Conservation (phyloP, 2,113 vertebrate genomes). For the Petromus typicus region DNA sequence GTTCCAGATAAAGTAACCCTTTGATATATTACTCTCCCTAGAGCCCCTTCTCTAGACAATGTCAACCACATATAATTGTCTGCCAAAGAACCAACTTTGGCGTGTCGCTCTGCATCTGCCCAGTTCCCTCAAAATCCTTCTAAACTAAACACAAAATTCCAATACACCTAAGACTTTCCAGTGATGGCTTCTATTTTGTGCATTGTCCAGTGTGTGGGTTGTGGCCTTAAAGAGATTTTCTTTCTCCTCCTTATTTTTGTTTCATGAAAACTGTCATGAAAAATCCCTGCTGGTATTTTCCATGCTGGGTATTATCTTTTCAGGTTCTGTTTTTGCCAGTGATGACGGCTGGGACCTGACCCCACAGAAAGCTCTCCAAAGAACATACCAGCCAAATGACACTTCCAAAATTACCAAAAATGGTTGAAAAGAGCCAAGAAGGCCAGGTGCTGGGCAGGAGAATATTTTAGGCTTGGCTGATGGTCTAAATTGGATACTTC, state of each 20-base stretch:
- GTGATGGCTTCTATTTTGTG: background rate
- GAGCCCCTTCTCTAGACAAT: background rate
- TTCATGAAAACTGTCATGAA: slow-evolving; percentile 20
- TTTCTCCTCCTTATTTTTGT: slow-evolving; percentile 45
- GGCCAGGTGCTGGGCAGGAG: slow-evolving; percentile 81
- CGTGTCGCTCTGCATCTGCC: background rate
- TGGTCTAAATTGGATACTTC: slow-evolving; percentile 69
- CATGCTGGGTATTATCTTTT: slow-evolving; percentile 33
- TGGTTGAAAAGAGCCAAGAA: slow-evolving; percentile 74
- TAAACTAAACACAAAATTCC: slow-evolving; percentile 36
- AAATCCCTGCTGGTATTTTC: slow-evolving; percentile 64
- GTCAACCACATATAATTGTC: background rate
- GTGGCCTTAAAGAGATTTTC: background rate
- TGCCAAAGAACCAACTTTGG: background rate
- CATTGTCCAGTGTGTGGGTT: background rate
- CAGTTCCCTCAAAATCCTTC: background rate
- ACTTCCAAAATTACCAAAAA: slow-evolving; percentile 72
- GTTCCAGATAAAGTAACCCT: background rate
- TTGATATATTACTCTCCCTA: background rate
- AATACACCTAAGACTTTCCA: background rate
- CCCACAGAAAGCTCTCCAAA: slow-evolving; percentile 65
- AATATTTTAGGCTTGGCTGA: slow-evolving; percentile 76
- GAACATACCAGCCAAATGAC: slow-evolving; percentile 64
- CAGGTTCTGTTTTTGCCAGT: slow-evolving; percentile 51
- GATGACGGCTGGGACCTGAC: slow-evolving; percentile 65